Conservation (phyloP, 2,113 vertebrate genomes). For the Dunckerocampus dactyliophorus region DNA sequence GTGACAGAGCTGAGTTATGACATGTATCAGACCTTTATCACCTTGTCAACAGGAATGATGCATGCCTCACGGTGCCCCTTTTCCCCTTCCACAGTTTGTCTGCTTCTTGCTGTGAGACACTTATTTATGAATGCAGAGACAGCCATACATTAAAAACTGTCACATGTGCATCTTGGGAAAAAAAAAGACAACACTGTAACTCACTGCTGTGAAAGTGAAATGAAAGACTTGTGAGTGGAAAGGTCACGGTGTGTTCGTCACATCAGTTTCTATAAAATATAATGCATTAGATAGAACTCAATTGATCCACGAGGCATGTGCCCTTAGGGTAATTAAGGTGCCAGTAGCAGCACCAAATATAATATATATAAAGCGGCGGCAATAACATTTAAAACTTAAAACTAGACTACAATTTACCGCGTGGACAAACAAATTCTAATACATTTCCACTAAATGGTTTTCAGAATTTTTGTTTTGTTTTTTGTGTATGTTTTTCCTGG, state of each 20-base stretch:
- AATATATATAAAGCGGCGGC: no score
- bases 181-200: conserved; percentile 7
- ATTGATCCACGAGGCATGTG: no score
- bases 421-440: no score
- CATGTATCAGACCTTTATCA: conserved; percentile 61
- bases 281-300: no score
- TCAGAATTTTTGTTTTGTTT: no score
- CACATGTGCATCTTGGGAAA: conserved; percentile 3
- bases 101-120: conserved; percentile 31
- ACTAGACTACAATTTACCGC: no score
- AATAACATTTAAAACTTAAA: no score
- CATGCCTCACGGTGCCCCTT: conserved; percentile 42
- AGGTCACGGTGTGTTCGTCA: conserved; percentile 6
- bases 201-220: conserved; percentile 5
- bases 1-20: conserved; percentile 61
- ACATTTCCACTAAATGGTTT: no score
- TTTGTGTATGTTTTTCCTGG: no score
- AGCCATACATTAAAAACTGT: conserved; percentile 16
- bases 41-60: conserved; percentile 61
- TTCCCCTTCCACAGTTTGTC: conserved; percentile 19
- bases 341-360: no score
- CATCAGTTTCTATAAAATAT: background rate
- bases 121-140: conserved; percentile 29
- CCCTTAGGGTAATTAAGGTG: no score
- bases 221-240: conserved; percentile 2